Conservation (phyloP, 53 echinoderm and acorn worm genomes). For the Luidia sarsii region DNA sequence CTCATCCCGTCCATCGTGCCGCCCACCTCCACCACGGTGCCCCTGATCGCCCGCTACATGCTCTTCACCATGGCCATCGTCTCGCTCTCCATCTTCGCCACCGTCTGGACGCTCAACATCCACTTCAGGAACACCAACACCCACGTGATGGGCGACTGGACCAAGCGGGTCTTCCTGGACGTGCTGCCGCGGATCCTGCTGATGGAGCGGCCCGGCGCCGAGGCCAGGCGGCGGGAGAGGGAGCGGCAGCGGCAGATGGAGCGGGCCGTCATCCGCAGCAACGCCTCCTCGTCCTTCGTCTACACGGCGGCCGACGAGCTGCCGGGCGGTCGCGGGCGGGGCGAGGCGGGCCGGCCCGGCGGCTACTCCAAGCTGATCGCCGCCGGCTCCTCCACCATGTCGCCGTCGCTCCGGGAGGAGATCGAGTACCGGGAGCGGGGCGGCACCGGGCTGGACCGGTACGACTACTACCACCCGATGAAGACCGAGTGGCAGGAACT, state of each 20-base stretch:
- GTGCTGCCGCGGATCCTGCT: constrained; percentile 69
- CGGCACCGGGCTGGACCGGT: constrained; percentile 46
- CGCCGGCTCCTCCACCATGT: constrained; percentile 48
- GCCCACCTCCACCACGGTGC: constrained; percentile 86
- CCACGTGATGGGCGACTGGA: constrained; percentile 82
- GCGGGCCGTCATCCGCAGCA: constrained; percentile 54
- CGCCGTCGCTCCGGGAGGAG: constrained; percentile 78
- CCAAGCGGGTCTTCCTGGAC: constrained; percentile 70
- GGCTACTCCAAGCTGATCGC: constrained; percentile 16
- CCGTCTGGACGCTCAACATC: constrained; percentile 87
- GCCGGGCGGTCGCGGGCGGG: not conserved
- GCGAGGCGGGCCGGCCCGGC: not conserved
- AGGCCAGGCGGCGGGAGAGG: constrained; percentile 63
- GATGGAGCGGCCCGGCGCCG: constrained; percentile 82
- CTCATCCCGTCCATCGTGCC: constrained; percentile 86
- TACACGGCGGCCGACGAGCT: constrained; percentile 12
- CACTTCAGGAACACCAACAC: constrained; percentile 88
- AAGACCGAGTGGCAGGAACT: constrained; percentile 66
- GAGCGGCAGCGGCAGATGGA: constrained; percentile 74
- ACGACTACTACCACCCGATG: constrained; percentile 39
- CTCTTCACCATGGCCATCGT: constrained; percentile 93
- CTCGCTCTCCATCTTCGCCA: constrained; percentile 82
- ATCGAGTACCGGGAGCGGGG: constrained; percentile 73
- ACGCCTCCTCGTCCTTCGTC: constrained; percentile 22
- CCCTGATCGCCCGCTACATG: constrained; percentile 94